Evolutionary conservation across 2,797 vertebrate genomes (phyloP), one percentile per base, ranked within the genome.

Genomic region (Myiothlypis coronata): DNA sequence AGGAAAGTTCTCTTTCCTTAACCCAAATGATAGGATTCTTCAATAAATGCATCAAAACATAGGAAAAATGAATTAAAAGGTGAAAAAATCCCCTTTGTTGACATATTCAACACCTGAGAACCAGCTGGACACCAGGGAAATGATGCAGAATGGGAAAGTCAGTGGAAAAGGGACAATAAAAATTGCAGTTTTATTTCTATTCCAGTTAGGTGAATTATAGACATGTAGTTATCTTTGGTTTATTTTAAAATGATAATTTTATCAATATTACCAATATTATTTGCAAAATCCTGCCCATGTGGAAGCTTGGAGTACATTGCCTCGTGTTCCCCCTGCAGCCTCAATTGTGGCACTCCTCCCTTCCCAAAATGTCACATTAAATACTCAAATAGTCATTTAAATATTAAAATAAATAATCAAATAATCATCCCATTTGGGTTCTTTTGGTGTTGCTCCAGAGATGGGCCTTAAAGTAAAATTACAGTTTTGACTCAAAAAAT

Each of bases 301-400:
- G 47, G 28, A 39, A 70, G 24, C 22, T 3, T n/a, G 64, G 14
- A 12, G 30, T 26, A 4, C 77, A 19, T 10, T 15, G 3, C 20
- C 13, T 23, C 0, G 0, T 28, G 12, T 28, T 64, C 34, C 28
- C 22, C 21, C 34, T 0, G 0, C 8, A 26, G 8, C 57, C 64
- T 80, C 55, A n/a, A 0, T 2, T 3, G 2, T 15, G 26, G 12
- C 11, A 26, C 17, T 28, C 1, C 63, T 63, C 61, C 23, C 39
- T 70, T 63, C 57, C 70, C 74, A 35, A 57, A 87, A 71, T 9
- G 4, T 59, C 50, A 20, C 55, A 21, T 39, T 52, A 83, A 94
- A 46, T 83, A 50, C 55, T 71, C 52, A 41, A 77, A 46, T 27
- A 68, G n/a, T 72, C 8, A 14, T 75, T 63, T 41, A 22, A 81